A percentile compares a stretch with the other conserved stretches of the same genome.
Evolutionary conservation across 1,140 invertebrate genomes (phyloP).

Genomic region (Potamilus streckersoni): DNA sequence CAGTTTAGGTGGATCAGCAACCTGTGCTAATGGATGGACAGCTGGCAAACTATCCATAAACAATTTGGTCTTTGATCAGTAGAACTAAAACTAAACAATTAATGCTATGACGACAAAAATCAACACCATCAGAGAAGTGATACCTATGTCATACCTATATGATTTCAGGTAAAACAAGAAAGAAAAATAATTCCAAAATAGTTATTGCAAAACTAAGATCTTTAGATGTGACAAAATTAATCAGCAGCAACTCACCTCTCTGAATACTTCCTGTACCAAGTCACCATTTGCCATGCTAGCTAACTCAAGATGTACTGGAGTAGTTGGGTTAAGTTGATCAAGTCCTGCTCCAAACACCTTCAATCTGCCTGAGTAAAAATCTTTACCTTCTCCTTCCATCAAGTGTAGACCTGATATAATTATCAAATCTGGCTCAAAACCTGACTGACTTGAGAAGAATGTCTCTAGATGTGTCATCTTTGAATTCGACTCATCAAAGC

Average conservation of each 20-base stretch:
- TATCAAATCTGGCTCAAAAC: slow-evolving; percentile 65
- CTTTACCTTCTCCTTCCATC: slow-evolving; percentile 62
- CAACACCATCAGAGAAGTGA: too few species aligned
- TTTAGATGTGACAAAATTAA: background rate
- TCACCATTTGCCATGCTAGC: slow-evolving; percentile 68
- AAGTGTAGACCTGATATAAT: slow-evolving; percentile 69
- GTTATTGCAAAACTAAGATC: too few species aligned
- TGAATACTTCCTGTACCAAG: slow-evolving; percentile 60
- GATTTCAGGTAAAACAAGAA: too few species aligned
- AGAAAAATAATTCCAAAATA: too few species aligned
- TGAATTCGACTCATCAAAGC: slow-evolving; percentile 67
- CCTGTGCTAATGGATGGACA: too few species aligned
- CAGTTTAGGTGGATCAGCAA: too few species aligned
- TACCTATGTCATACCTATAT: too few species aligned
- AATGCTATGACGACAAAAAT: too few species aligned
- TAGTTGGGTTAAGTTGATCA: slow-evolving; percentile 46
- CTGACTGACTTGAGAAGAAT: slow-evolving; percentile 65
- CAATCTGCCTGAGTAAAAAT: slow-evolving; percentile 63
- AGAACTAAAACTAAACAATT: too few species aligned
- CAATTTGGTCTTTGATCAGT: too few species aligned
- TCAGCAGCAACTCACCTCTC: slow-evolving; percentile 52
- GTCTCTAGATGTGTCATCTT: slow-evolving; percentile 64
- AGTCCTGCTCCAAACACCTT: slow-evolving; percentile 56
- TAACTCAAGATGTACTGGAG: slow-evolving; percentile 69
- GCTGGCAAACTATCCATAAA: too few species aligned